phyloP scores from a whole-genome alignment of 92 coral and sea anemone species.

The Epizoanthus illoricatus region DNA sequence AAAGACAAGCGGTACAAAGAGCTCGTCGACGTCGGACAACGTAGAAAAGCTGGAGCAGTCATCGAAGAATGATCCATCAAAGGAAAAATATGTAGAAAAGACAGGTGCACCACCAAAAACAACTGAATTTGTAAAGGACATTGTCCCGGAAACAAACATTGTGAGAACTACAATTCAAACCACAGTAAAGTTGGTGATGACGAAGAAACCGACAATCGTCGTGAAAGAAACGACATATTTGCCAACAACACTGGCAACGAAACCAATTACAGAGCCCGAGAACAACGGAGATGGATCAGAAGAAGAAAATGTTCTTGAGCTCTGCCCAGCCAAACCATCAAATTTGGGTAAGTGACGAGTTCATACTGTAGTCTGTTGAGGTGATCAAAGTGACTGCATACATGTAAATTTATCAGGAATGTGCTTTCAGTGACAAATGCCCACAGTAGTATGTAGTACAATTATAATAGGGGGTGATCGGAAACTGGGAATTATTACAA shows the following conservation, averaged over 20 bases:
- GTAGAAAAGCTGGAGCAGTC: conserved; percentile 12
- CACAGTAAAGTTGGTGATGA: neutral
- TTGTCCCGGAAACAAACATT: neutral
- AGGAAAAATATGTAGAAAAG: neutral
- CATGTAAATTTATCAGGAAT: too few relatives aligned
- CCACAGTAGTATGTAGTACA: too few relatives aligned
- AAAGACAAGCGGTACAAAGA: too few relatives aligned
- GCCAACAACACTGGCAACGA: too few relatives aligned
- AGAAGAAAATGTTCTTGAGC: conserved; percentile 16
- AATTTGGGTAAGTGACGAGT: conserved; percentile 7
- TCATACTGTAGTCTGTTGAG: too few relatives aligned
- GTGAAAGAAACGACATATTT: neutral
- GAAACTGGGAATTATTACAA: too few relatives aligned
- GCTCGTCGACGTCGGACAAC: too few relatives aligned
- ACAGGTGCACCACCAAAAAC: neutral
- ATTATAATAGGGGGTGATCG: too few relatives aligned
- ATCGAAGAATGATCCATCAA: neutral
- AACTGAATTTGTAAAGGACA: neutral
- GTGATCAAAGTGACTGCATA: too few relatives aligned
- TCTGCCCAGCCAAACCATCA: conserved; percentile 27
- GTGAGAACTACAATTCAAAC: neutral
- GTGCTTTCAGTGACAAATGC: too few relatives aligned
- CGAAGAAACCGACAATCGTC: neutral
- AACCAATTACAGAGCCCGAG: neutral
- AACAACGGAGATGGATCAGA: neutral